Evolutionary conservation across 2,888 invertebrate species (phyloP), one percentile per base, ranked within the genome.

Genomic region (Mantis religiosa): DNA sequence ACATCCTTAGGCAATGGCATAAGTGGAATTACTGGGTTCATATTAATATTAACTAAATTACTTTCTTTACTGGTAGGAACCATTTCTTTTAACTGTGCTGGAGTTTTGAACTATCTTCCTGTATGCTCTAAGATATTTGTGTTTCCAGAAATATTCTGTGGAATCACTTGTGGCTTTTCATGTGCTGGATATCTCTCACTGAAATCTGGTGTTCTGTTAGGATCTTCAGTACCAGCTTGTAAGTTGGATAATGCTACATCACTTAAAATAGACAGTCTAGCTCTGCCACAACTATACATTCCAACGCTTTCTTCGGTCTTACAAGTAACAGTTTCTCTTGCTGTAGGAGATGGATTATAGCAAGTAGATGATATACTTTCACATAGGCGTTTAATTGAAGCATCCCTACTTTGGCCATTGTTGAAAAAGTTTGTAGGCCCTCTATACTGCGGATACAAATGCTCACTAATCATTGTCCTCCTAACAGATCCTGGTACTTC

Each of bases 81-180:
- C 91, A 93, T 92, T 91, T 93, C 92, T 90, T 93, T 93, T 28
- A 92, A 91, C 91, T 93, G 92, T 12, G 92, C 93, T 7, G 93
- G 92, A 15, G 93, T 93, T 90, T 93, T 93, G 90, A 93, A 92
- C 20, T 91, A 88, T n/a, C 92, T 90, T 14, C 88, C 83, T 6
- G 88, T 81, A 41, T 82, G 83, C 54, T 88, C 86, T 47, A 34
- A 83, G 6, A n/a, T 27, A 27, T 27, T 41, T 41, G 20, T 25
- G 14, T 27, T 34, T 41, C 41, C 14, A 81, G 30, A 71, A 27
- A 41, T 25, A 34, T 71, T 71, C 20, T 71, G 54, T 20, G 54
- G 20, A 71, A 71, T 71, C 54, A 71, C 25, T 20, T 71, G 54
- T 71, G 54, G 54, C 20, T 71, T 71, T 20, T 71, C 54, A 15